A percentile compares a stretch with the other conserved stretches of the same genome.
These are phyloP conservation scores for Meles meles DNA, from an alignment of 2,113 vertebrate genomes.

Conservation along the genomic window DNA sequence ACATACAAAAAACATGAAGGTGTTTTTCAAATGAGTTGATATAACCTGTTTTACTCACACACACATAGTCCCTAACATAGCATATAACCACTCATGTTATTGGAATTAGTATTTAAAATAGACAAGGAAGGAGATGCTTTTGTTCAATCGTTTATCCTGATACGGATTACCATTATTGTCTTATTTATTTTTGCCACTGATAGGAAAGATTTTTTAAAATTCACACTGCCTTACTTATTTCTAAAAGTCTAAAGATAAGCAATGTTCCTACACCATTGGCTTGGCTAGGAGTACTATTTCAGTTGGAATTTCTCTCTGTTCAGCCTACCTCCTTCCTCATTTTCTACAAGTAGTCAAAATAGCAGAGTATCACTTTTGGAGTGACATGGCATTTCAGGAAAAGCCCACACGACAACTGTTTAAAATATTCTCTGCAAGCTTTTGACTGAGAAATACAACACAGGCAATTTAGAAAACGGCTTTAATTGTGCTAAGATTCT, in stretches of 20 bases:
- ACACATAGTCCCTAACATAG: background rate
- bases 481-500: conserved; percentile 67
- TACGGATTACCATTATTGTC: background rate
- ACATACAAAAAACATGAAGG: background rate
- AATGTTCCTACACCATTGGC: background rate
- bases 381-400: conserved; percentile 74
- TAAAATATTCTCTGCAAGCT: conserved; percentile 60
- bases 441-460: conserved; percentile 63
- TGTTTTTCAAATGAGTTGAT: background rate
- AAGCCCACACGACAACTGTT: conserved; percentile 65
- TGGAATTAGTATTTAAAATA: background rate
- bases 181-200: conserved; percentile 14
- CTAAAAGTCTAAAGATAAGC: conserved; percentile 57
- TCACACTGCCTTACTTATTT: conserved; percentile 30
- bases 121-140: background rate
- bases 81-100: background rate
- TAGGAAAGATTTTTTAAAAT: conserved; percentile 10
- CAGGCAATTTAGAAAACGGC: conserved; percentile 39
- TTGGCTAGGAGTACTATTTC: conserved; percentile 46
- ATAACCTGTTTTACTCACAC: background rate
- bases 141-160: background rate
- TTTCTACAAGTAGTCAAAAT: conserved; percentile 63
- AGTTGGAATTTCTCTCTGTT: conserved; percentile 63
- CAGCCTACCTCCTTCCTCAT: conserved; percentile 70
- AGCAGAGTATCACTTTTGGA: conserved; percentile 64